Base-by-base conservation (phyloP, 2,888 invertebrate genomes). In the Tetramorium bicarinatum region DNA sequence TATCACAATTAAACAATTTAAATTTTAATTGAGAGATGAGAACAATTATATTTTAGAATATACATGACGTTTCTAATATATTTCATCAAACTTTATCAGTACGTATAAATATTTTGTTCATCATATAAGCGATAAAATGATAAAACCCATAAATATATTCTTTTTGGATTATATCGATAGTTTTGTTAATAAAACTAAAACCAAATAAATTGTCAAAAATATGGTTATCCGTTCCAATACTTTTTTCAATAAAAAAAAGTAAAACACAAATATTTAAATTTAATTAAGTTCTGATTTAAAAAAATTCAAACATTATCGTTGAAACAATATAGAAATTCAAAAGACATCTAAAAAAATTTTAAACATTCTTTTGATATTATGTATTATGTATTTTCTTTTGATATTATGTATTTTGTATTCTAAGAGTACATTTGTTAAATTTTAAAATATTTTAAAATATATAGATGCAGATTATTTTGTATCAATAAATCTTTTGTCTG, bases 1-100 rank as follows among this genome's bases (percentile, higher is more conserved):
- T 77, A 61, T 54, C 13, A 77, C n/a, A 77, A 47, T 77, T 76
- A 34, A 44, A 21, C 18, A 6, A 72, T 52, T 52, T 66, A 41
- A 41, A 52, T 62, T 15, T 49, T 49, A 47, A 62, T 38, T n/a
- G 7, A 52, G 4, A 6, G 9, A 41, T 54, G 8, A 66, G 54
- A 76, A 3, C 18, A 52, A n/a, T 21, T 61, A 29, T 61, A 44
- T n/a, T 11, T 3, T 47, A 34, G 2, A 21, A 25, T 62, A 34
- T 62, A 38, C 18, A 21, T 18, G 6, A 29, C 25, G 13, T 44
- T 38, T 0, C 34, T 66, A 41, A 41, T 21, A 62, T 62, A 13
- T 41, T 44, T 66, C 15, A 66, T 66, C 3, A 44, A 44, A 15
- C n/a, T 66, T 66, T 2, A 38, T n/a, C 15, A 66, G 21, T 21